A percentile compares a stretch with the other conserved stretches of the same genome.
phyloP scores from a whole-genome alignment of 2,888 invertebrate species.

The Leucophenga maculata region DNA sequence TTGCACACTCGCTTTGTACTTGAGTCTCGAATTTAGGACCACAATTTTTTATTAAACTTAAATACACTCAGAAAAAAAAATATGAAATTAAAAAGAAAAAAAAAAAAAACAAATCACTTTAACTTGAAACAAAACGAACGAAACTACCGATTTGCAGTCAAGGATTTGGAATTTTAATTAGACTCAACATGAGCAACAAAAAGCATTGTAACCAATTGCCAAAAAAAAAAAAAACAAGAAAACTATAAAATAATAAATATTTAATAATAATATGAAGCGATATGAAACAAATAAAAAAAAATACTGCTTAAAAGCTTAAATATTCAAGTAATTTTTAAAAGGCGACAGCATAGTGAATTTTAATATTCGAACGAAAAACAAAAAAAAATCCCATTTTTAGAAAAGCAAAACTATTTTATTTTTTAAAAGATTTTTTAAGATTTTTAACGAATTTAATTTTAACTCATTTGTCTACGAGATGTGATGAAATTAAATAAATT shows the following conservation, averaged over 20 bases:
- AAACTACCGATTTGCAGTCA: constrained; percentile 56
- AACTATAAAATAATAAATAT: constrained; percentile 22
- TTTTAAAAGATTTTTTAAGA: background rate
- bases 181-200: constrained; percentile 33
- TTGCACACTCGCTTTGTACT: constrained; percentile 14
- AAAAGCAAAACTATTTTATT: background rate
- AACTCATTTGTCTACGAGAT: too few relatives aligned
- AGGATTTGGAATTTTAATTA: constrained; percentile 58
- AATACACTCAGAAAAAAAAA: too few relatives aligned
- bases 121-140: constrained; percentile 30
- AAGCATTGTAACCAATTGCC: constrained; percentile 61
- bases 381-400: background rate
- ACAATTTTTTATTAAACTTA: constrained; percentile 47
- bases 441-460: constrained; percentile 21
- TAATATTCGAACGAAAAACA: background rate
- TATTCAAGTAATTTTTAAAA: constrained; percentile 34
- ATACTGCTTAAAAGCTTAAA: constrained; percentile 39
- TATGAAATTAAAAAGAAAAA: constrained; percentile 8
- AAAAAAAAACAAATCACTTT: constrained; percentile 6
- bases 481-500: too few relatives aligned
- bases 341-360: constrained; percentile 10
- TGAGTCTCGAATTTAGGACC: constrained; percentile 61
- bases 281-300: constrained; percentile 40
- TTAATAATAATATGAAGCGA: constrained; percentile 31
- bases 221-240: constrained; percentile 41